phyloP scores from a whole-genome alignment of 2,888 invertebrate genomes.

The Sepiola atlantica region DNA sequence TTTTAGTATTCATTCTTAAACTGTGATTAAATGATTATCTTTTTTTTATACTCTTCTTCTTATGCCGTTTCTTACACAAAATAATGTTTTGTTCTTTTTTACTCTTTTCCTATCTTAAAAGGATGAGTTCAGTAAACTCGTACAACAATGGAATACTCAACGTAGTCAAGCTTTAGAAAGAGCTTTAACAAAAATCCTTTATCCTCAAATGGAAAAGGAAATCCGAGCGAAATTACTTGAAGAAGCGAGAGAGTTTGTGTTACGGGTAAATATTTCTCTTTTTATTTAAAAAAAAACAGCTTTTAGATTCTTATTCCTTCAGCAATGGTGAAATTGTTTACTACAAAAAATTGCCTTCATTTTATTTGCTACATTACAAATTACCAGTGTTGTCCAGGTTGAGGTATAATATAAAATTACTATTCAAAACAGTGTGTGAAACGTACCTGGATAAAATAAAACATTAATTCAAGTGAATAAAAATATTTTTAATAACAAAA shows the following conservation, averaged over 20 bases:
- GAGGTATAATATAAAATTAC: too few species aligned
- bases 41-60: background rate
- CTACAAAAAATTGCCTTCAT: too few species aligned
- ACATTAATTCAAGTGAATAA: too few species aligned
- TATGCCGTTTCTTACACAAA: background rate
- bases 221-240: constrained; percentile 84
- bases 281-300: background rate
- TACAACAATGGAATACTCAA: constrained; percentile 94
- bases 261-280: background rate
- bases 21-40: background rate
- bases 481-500: too few species aligned
- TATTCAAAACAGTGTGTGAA: too few species aligned
- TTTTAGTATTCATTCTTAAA: too few species aligned
- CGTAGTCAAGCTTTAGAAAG: constrained; percentile 90
- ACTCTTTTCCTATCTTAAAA: constrained; percentile 52
- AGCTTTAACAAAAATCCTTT: constrained; percentile 89
- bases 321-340: background rate
- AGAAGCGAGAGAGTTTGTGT: constrained; percentile 82
- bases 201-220: constrained; percentile 92
- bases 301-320: background rate
- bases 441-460: too few species aligned
- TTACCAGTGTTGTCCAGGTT: too few species aligned
- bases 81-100: background rate
- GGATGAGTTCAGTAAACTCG: constrained; percentile 88
- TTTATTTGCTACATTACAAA: too few species aligned